Evolutionary conservation across 2,113 vertebrate genomes (phyloP), one percentile per base, ranked within the genome.

Genomic region (Oncorhynchus gorbuscha): DNA sequence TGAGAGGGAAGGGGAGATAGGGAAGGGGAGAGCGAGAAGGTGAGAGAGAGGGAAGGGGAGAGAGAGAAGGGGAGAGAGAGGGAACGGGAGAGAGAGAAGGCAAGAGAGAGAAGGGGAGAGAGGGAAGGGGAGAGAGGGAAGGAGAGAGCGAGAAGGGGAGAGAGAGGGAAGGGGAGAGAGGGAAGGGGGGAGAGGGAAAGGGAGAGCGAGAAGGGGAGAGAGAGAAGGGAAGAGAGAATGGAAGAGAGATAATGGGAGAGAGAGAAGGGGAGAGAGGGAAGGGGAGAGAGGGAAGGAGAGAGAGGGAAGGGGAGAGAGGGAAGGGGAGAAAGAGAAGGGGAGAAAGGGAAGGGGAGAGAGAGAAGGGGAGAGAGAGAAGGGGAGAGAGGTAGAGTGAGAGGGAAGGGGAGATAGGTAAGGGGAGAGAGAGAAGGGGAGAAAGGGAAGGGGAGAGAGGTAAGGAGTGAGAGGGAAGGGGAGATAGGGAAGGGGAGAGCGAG

Each of bases 131-230:
- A 72, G 35, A 24, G 24, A 73, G 35, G 69, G 81, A 72, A 26
- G 68, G 48, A 45, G 45, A 24, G 66, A 73, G 72, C 58, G 24
- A 1, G 16, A 72, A 35, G 24, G 48, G 70, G n/a, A n/a, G n/a
- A n/a, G n/a, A n/a, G n/a, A n/a, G n/a, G n/a, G n/a, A n/a, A n/a
- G n/a, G n/a, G n/a, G n/a, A 58, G 30, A 48, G 66, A 69, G 81
- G 72, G 35, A 71, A 32, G 65, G 45, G 32, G 66, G 64, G 72
- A 71, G 16, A 72, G 51, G 24, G 59, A 30, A 4, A 62, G 26
- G 2, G 28, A 28, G 30, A 26, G 93, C 92, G 85, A 78, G 82
- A 85, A 87, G 86, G 81, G 90, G 24, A 24, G 92, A 92, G 0
- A 0, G 4, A 24, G 24, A 24, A 24, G 24, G 24, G 24, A 1